Percentiles rank a stretch among this genome's conserved stretches.
Conservation (phyloP, 2,113 vertebrate genomes). For the Boulengerochromis microlepis region DNA sequence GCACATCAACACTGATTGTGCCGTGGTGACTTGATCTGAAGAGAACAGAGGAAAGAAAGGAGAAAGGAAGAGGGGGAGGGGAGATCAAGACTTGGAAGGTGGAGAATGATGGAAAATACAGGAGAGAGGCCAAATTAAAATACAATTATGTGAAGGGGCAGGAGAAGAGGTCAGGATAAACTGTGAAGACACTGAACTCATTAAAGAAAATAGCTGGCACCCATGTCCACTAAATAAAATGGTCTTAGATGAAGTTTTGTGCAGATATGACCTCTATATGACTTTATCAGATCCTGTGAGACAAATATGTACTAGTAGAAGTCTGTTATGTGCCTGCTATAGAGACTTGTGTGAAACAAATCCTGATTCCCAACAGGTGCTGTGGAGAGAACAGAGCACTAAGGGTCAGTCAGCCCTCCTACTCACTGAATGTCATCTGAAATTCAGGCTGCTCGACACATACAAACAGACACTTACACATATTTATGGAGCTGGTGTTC, state of each 20-base stretch:
- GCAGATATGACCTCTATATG: not conserved
- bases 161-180: not conserved
- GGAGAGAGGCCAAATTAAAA: not conserved
- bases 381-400: constrained; percentile 28
- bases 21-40: not conserved
- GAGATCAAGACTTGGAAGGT: not conserved
- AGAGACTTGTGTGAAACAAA: constrained; percentile 18
- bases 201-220: not conserved
- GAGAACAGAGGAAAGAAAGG: not conserved
- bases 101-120: not conserved
- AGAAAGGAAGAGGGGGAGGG: not conserved
- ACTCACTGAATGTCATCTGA: constrained; percentile 58
- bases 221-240: not conserved
- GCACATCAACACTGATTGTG: constrained; percentile 1
- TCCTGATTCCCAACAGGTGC: constrained; percentile 64
- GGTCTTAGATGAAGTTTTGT: constrained; percentile 3
- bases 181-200: not conserved
- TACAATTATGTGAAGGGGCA: not conserved
- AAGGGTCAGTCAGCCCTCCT: constrained; percentile 58
- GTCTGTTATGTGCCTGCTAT: not conserved
- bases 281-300: constrained; percentile 20
- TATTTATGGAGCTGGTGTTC: constrained; percentile 34
- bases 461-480: not conserved
- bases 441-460: constrained; percentile 18
- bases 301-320: constrained; percentile 19